Evolutionary conservation across 2,797 vertebrate species (phyloP).

Genomic region (Dryobates pubescens): DNA sequence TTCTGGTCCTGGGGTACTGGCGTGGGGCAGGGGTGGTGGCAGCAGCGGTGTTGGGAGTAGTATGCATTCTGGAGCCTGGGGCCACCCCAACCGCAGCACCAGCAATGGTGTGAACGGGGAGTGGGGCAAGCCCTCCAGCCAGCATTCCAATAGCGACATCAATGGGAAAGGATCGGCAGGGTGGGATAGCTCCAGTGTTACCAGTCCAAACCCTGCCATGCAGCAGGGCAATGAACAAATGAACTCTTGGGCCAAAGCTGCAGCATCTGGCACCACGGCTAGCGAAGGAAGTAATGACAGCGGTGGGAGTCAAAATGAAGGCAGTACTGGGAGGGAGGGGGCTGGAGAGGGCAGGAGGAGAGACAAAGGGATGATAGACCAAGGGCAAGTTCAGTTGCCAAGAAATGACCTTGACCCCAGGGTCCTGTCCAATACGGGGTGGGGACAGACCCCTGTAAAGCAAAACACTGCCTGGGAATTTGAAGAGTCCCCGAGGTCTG

Average conservation of each 20-base stretch:
- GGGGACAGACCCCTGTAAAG: slow-evolving; percentile 90
- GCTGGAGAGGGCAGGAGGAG: slow-evolving; percentile 79
- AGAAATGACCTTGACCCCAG: slow-evolving; percentile 88
- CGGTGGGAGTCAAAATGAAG: slow-evolving; percentile 80
- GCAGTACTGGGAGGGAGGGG: slow-evolving; percentile 80
- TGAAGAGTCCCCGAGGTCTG: slow-evolving; percentile 83
- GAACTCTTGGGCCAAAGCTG: slow-evolving; percentile 85
- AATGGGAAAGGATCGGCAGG: slow-evolving; percentile 80
- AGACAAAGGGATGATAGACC: slow-evolving; percentile 79
- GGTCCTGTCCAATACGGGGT: slow-evolving; percentile 88
- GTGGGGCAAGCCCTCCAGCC: slow-evolving; percentile 84
- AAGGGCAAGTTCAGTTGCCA: slow-evolving; percentile 83
- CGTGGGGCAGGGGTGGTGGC: slow-evolving; percentile 80
- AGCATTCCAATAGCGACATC: slow-evolving; percentile 84
- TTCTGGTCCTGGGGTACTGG: slow-evolving; percentile 77
- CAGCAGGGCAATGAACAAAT: slow-evolving; percentile 82
- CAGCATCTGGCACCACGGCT: slow-evolving; percentile 75
- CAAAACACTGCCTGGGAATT: slow-evolving; percentile 91
- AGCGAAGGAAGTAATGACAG: slow-evolving; percentile 85
- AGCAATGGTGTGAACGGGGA: slow-evolving; percentile 80
- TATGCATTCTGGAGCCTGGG: slow-evolving; percentile 83
- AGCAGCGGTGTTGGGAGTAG: slow-evolving; percentile 62
- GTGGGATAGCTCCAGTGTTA: slow-evolving; percentile 80
- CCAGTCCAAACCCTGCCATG: slow-evolving; percentile 77
- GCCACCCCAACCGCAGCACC: slow-evolving; percentile 78